Evolutionary conservation across 2,113 vertebrate species (phyloP).

Genomic region (Amblyopsis rosae): DNA sequence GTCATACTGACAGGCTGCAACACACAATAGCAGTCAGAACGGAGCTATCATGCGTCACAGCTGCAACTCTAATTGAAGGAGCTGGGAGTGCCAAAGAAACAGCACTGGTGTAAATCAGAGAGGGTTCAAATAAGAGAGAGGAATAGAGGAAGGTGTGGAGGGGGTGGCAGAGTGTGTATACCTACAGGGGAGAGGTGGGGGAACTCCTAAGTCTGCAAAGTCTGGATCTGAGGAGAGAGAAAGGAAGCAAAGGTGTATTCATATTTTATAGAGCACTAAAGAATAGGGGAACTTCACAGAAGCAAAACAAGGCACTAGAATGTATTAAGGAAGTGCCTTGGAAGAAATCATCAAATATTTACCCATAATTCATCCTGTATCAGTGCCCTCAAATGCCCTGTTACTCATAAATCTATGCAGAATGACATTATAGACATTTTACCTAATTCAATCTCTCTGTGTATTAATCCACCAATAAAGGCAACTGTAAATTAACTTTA

Average conservation of each 20-base stretch:
- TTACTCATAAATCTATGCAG: not conserved
- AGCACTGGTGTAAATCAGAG: not conserved
- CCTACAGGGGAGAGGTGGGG: slow-evolving; percentile 97
- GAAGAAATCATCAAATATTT: slow-evolving; percentile 17
- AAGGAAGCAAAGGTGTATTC: slow-evolving; percentile 36
- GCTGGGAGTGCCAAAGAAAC: not conserved
- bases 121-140: not conserved
- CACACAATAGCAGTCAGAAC: slow-evolving; percentile 32
- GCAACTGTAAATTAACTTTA: no score
- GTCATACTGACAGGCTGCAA: slow-evolving; percentile 95
- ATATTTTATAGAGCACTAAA: slow-evolving; percentile 58
- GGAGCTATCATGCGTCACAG: slow-evolving; percentile 18
- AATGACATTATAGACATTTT: not conserved
- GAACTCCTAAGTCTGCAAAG: slow-evolving; percentile 94
- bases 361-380: slow-evolving; percentile 10
- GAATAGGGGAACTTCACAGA: slow-evolving; percentile 34
- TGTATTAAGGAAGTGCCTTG: slow-evolving; percentile 13
- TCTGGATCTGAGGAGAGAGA: slow-evolving; percentile 91
- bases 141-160: slow-evolving; percentile 16
- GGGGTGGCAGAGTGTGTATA: slow-evolving; percentile 71
- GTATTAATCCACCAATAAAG: no score
- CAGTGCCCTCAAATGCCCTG: not conserved
- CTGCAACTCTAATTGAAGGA: no score
- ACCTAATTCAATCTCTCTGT: not conserved
- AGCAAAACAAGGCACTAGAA: slow-evolving; percentile 29